Conservation (phyloP, 2,113 vertebrate species). For the Syngnathoides biaculeatus region DNA sequence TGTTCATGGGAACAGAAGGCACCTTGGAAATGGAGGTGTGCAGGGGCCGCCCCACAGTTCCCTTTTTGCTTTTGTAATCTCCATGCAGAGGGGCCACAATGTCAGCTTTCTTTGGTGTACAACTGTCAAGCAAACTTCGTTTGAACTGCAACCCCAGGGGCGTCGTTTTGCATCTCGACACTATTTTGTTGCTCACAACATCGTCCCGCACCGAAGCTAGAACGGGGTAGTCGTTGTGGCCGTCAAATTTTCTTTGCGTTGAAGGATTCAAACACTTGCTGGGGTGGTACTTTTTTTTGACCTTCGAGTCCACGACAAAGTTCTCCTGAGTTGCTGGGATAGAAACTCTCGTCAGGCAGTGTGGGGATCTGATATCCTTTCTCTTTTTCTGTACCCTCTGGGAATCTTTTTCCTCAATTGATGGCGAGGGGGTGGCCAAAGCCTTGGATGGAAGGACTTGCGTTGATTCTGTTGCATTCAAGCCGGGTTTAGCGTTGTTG, state of each 20-base stretch:
- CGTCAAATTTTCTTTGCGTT: conserved; percentile 68
- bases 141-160: conserved; percentile 69
- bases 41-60: conserved; percentile 71
- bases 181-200: conserved; percentile 75
- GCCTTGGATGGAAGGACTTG: conserved; percentile 52
- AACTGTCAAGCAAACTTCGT: conserved; percentile 71
- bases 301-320: conserved; percentile 71
- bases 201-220: conserved; percentile 81
- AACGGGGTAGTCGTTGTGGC: conserved; percentile 68
- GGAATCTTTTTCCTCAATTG: conserved; percentile 62
- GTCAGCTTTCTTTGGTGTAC: conserved; percentile 76
- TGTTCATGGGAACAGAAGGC: conserved; percentile 67
- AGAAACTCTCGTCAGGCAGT: conserved; percentile 65
- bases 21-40: conserved; percentile 78
- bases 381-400: conserved; percentile 74
- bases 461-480: conserved; percentile 59
- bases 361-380: conserved; percentile 75
- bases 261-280: conserved; percentile 60
- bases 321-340: conserved; percentile 79
- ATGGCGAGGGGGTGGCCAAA: conserved; percentile 15
- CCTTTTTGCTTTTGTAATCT: conserved; percentile 79
- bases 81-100: conserved; percentile 67
- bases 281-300: conserved; percentile 76
- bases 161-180: conserved; percentile 69
- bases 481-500: conserved; percentile 59